These are phyloP conservation scores for Platanista minor DNA, from an alignment of 2,113 vertebrate species.

Conservation along the genomic window DNA sequence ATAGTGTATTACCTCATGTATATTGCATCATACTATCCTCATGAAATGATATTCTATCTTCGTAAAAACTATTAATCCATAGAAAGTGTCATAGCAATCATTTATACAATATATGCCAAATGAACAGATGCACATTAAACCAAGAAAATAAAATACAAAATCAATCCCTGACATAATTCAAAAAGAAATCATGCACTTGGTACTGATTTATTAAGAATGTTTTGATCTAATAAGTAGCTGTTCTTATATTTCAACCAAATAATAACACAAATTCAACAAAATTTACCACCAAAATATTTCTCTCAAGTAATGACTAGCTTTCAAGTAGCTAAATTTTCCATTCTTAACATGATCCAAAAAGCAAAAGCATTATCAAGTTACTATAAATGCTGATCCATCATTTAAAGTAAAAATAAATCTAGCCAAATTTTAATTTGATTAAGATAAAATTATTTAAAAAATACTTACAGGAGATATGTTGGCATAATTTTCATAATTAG, in stretches of 20 bases:
- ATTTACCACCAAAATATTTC: conserved; percentile 20
- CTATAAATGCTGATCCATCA: background rate
- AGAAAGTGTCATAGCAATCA: background rate
- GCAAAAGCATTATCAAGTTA: conserved; percentile 22
- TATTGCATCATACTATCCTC: background rate
- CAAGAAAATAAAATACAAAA: conserved; percentile 13
- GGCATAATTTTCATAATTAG: conserved; percentile 78
- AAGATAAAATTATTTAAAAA: conserved; percentile 38
- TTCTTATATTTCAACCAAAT: conserved; percentile 25
- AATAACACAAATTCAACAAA: conserved; percentile 20
- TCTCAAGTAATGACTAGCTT: conserved; percentile 31
- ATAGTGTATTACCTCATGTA: background rate
- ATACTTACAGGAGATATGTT: conserved; percentile 87
- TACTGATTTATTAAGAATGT: background rate
- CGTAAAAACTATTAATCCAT: background rate
- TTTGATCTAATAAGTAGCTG: conserved; percentile 14
- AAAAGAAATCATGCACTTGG: conserved; percentile 10
- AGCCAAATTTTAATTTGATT: conserved; percentile 2
- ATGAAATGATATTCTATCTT: background rate
- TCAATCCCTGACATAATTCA: background rate
- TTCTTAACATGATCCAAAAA: conserved; percentile 1
- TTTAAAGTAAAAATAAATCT: conserved; percentile 39
- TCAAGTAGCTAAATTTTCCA: conserved; percentile 43
- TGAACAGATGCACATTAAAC: background rate
- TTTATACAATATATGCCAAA: background rate